Conservation (phyloP, 2,113 vertebrate species). For the Chaetops frenatus region DNA sequence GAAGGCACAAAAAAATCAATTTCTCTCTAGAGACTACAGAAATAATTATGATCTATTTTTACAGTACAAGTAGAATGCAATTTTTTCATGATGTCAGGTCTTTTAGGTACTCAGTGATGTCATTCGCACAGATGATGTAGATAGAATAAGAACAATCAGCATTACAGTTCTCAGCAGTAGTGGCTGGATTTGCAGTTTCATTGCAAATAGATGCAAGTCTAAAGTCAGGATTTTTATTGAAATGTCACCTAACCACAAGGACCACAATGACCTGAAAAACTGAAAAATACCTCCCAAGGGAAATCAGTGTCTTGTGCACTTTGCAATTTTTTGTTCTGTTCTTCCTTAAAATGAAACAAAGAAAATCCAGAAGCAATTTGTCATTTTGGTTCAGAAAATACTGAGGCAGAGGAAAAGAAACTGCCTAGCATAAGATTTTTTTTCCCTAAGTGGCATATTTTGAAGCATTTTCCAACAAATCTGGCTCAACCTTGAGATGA, state of each 20-base stretch:
- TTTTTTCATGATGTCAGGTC: neutral
- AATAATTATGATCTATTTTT: constrained; percentile 29
- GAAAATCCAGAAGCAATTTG: neutral
- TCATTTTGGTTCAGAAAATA: neutral
- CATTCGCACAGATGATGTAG: neutral
- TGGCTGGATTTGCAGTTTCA: neutral
- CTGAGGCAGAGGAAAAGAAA: neutral
- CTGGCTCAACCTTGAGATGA: neutral
- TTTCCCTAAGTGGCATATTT: neutral
- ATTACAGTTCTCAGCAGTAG: neutral
- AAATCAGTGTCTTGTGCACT: neutral
- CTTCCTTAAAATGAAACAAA: neutral
- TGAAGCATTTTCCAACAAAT: neutral
- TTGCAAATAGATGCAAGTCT: neutral
- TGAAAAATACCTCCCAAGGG: neutral
- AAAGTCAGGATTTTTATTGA: neutral
- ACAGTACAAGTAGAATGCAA: neutral
- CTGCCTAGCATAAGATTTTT: neutral
- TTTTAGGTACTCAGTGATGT: neutral
- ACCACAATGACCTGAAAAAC: neutral
- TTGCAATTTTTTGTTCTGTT: neutral
- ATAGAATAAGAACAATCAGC: neutral
- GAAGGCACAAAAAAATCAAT: constrained; percentile 8
- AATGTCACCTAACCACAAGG: neutral
- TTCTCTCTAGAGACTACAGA: neutral